These are phyloP conservation scores for Pocillopora verrucosa DNA, from an alignment of 64 coral and sea anemone genomes.

Conservation along the genomic window DNA sequence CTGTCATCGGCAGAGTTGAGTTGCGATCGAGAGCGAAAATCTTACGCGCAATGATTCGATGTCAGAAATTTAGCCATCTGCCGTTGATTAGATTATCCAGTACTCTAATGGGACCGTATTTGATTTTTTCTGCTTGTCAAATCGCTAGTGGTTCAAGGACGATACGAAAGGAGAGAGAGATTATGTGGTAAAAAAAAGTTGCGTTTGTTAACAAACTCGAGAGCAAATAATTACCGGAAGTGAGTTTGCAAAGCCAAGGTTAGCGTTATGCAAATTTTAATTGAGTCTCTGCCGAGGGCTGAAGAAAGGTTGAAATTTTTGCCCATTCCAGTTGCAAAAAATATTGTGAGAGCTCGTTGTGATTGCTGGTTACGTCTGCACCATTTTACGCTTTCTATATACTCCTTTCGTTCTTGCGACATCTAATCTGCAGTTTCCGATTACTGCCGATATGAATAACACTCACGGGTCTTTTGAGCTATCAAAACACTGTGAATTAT, in stretches of 20 bases:
- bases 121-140: background rate
- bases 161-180: background rate
- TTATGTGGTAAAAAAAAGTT: background rate
- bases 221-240: constrained; percentile 1
- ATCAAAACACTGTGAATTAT: background rate
- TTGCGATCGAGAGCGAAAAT: background rate
- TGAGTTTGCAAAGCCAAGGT: constrained; percentile 8
- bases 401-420: background rate
- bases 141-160: background rate
- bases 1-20: no score
- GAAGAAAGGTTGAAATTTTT: background rate
- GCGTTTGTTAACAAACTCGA: background rate
- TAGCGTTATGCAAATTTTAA: constrained; percentile 17
- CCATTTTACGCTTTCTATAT: background rate
- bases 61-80: background rate
- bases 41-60: background rate
- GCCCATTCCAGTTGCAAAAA: background rate
- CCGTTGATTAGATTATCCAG: background rate
- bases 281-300: background rate
- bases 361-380: background rate
- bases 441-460: background rate
- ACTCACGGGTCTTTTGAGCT: background rate
- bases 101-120: background rate
- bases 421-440: background rate
- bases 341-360: background rate